Conservation (phyloP, 2,888 invertebrate species). For the Nesidiocoris tenuis region DNA sequence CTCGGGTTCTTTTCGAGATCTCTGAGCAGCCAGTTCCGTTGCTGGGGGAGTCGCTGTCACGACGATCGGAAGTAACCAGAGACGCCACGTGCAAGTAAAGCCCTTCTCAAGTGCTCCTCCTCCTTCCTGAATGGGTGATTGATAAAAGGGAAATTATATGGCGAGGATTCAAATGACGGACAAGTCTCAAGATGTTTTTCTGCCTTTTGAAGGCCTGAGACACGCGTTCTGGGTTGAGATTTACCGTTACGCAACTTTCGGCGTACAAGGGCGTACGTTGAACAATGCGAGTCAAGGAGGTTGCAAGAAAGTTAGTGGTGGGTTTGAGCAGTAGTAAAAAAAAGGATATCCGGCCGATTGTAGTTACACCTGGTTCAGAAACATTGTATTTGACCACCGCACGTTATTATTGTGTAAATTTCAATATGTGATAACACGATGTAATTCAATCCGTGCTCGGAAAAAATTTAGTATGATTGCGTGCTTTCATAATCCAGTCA, state of each 20-base stretch:
- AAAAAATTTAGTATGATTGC: too few species aligned
- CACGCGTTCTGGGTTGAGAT: not conserved
- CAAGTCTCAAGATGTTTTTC: conserved; percentile 37
- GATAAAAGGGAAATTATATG: conserved; percentile 37
- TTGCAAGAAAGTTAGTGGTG: conserved; percentile 25
- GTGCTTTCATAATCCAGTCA: too few species aligned
- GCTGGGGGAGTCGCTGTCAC: not conserved
- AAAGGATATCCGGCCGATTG: conserved; percentile 13
- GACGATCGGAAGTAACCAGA: conserved; percentile 28
- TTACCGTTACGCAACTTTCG: conserved; percentile 33
- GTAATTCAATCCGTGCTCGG: too few species aligned
- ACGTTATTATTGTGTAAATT: too few species aligned
- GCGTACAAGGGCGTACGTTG: not conserved
- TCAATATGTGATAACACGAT: too few species aligned
- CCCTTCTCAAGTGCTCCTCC: too few species aligned
- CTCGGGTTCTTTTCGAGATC: conserved; percentile 2
- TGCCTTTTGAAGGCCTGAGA: not conserved
- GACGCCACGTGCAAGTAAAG: conserved; percentile 40
- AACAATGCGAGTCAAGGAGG: conserved; percentile 28
- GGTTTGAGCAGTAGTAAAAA: not conserved
- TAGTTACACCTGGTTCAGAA: conserved; percentile 4
- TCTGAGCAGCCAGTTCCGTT: not conserved
- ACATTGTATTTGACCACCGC: not conserved
- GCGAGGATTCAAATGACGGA: conserved; percentile 28
- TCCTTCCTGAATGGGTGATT: conserved; percentile 6